phyloP scores from a whole-genome alignment of 1,140 invertebrate genomes.

The Antheraea pernyi region DNA sequence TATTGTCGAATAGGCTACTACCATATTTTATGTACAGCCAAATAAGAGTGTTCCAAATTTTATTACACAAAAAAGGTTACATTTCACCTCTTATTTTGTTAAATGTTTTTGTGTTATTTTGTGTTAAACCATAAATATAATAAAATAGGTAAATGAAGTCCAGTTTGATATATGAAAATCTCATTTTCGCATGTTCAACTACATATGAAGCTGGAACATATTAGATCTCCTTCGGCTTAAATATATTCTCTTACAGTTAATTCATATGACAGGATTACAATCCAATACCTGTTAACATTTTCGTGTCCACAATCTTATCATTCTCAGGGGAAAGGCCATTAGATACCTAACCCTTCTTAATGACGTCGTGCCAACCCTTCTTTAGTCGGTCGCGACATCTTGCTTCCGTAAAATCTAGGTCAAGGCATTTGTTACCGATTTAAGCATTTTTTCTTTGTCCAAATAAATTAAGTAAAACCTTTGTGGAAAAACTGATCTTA shows the following conservation, averaged over 20 bases:
- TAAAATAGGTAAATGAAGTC: no score
- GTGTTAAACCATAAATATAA: no score
- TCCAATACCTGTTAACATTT: background rate
- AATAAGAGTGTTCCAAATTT: no score
- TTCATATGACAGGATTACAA: background rate
- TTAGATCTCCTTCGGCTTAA: no score
- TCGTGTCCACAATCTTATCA: background rate
- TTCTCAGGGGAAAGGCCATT: background rate
- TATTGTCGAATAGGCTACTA: background rate
- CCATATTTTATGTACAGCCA: no score
- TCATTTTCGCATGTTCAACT: no score
- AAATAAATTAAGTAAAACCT: background rate
- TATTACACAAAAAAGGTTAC: no score
- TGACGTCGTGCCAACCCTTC: background rate
- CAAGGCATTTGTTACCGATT: background rate
- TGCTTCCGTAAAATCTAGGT: background rate
- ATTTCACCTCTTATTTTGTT: no score
- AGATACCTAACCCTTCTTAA: conserved; percentile 1
- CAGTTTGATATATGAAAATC: no score
- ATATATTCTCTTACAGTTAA: background rate
- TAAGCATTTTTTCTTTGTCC: background rate
- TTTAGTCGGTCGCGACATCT: background rate
- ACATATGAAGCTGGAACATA: no score
- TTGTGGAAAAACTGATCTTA: no score
- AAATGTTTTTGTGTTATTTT: no score